A percentile compares a stretch with the other conserved stretches of the same genome.
These are phyloP conservation scores for Paraplagusia blochii DNA, from an alignment of 2,113 vertebrate species.

Conservation along the genomic window DNA sequence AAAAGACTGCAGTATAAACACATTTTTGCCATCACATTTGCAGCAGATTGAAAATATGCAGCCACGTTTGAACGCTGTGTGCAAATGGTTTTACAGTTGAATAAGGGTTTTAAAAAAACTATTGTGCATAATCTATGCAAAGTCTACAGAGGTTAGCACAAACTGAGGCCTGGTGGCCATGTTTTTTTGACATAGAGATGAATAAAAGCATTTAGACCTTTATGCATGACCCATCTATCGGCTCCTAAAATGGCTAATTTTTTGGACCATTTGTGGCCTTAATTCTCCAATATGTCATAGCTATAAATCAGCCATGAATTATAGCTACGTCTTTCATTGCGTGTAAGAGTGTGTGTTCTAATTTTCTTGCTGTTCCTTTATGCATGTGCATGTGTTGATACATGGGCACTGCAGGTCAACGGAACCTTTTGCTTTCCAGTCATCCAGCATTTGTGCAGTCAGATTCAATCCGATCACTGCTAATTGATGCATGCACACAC, in stretches of 20 bases:
- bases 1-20: background rate
- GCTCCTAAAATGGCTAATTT: too few species aligned
- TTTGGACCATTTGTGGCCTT: too few species aligned
- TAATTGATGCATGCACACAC: background rate
- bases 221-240: too few species aligned
- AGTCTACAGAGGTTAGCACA: too few species aligned
- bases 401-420: constrained; percentile 19
- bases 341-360: background rate
- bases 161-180: too few species aligned
- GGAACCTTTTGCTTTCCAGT: constrained; percentile 13
- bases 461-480: background rate
- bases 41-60: background rate
- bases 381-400: constrained; percentile 7
- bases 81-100: background rate
- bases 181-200: too few species aligned
- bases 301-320: too few species aligned
- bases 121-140: too few species aligned
- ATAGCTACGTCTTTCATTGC: background rate
- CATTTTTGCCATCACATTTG: background rate
- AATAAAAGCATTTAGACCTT: too few species aligned
- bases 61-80: background rate
- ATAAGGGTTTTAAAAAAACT: too few species aligned
- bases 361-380: background rate
- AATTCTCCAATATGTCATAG: too few species aligned
- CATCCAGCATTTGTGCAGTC: constrained; percentile 17